Conservation (phyloP, 2,113 vertebrate species). For the Mobula hypostoma region DNA sequence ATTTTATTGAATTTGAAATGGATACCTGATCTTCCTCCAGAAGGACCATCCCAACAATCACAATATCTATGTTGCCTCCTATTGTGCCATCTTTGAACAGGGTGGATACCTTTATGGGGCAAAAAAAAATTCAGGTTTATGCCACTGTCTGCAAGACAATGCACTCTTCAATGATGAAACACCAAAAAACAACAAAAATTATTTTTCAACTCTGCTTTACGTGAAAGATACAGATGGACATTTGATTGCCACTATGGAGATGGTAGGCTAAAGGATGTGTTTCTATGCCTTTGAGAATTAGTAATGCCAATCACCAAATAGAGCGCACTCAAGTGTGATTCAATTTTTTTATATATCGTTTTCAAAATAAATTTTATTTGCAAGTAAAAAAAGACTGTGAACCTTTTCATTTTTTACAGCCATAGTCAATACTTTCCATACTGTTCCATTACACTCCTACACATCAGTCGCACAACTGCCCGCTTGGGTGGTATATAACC, state of each 20-base stretch:
- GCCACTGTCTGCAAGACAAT: neutral
- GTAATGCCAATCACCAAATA: neutral
- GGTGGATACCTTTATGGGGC: slow-evolving; percentile 67
- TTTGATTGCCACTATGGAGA: no score
- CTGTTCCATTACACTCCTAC: no score
- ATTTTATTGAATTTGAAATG: neutral
- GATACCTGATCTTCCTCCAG: slow-evolving; percentile 80
- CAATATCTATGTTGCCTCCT: slow-evolving; percentile 80
- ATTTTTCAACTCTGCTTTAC: neutral
- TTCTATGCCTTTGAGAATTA: neutral
- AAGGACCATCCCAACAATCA: slow-evolving; percentile 75
- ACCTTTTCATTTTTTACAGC: no score
- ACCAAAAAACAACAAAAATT: neutral
- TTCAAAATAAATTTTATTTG: no score
- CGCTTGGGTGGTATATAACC: no score
- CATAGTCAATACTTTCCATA: no score
- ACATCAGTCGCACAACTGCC: no score
- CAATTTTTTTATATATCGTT: no score
- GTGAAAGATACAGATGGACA: no score
- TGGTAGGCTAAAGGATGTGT: no score
- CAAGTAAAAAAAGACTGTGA: no score
- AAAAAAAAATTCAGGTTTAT: slow-evolving; percentile 13
- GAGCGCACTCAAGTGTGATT: neutral
- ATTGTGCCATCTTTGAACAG: slow-evolving; percentile 83
- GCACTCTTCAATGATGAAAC: neutral